These are phyloP conservation scores for Pteronotus mesoamericanus DNA, from an alignment of 2,797 vertebrate genomes.

Conservation along the genomic window DNA sequence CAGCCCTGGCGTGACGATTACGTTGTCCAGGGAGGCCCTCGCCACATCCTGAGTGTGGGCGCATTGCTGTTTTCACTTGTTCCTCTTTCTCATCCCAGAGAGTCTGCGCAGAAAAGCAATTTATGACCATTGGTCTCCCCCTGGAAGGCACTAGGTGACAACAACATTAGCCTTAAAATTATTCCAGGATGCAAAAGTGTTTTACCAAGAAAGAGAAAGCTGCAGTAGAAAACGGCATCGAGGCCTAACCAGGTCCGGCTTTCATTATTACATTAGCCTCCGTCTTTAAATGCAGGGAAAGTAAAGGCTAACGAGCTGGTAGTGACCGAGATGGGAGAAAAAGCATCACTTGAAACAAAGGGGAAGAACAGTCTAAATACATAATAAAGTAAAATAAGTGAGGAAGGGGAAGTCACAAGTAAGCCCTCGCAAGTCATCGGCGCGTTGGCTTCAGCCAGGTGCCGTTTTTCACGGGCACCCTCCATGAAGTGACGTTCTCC, in stretches of 20 bases:
- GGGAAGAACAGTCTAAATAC: not conserved
- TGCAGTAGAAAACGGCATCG: constrained; percentile 64
- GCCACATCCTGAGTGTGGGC: not conserved
- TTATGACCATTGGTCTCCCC: not conserved
- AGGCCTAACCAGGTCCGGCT: constrained; percentile 75
- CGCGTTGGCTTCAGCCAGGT: constrained; percentile 13
- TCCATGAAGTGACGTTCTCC: constrained; percentile 62
- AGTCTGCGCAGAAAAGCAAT: constrained; percentile 59
- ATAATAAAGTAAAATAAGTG: not conserved
- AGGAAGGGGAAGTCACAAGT: constrained; percentile 56
- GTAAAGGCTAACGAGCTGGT: constrained; percentile 72
- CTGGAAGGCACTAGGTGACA: constrained; percentile 55
- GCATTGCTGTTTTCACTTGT: constrained; percentile 34
- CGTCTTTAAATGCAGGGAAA: constrained; percentile 70
- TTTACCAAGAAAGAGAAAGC: constrained; percentile 75
- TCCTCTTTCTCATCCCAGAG: constrained; percentile 36
- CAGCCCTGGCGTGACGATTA: not conserved
- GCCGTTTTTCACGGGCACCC: constrained; percentile 72
- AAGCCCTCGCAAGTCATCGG: constrained; percentile 70
- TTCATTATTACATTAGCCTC: constrained; percentile 79
- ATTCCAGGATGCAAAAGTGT: constrained; percentile 71
- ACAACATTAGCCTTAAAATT: constrained; percentile 69
- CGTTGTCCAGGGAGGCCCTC: not conserved
- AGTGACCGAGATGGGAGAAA: constrained; percentile 42
- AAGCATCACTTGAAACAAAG: constrained; percentile 59